Conservation (phyloP, 2,113 vertebrate genomes). For the Muntiacus reevesi region DNA sequence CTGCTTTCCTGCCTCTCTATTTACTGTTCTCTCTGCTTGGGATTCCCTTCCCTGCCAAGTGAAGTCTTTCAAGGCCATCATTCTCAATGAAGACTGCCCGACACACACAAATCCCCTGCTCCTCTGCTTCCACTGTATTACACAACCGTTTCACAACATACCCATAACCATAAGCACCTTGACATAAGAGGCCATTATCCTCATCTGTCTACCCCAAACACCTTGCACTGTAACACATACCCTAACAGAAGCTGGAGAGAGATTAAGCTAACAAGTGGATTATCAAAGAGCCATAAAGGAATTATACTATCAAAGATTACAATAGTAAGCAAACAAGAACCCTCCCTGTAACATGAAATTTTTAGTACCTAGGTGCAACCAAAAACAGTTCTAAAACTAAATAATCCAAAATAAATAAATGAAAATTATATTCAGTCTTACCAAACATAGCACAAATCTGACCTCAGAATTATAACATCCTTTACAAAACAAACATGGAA, state of each 20-base stretch:
- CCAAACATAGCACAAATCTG: background rate
- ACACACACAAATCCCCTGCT: background rate
- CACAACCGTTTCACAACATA: background rate
- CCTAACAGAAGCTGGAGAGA: background rate
- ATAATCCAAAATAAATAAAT: background rate
- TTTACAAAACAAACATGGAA: conserved; percentile 13
- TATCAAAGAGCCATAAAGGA: background rate
- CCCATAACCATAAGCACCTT: background rate
- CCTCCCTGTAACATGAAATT: background rate
- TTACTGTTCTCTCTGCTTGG: background rate
- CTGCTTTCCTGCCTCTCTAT: background rate
- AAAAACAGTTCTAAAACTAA: background rate
- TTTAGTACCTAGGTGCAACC: background rate
- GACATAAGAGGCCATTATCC: background rate
- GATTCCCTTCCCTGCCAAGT: background rate
- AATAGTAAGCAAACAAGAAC: background rate
- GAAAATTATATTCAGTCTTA: background rate
- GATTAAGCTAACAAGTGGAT: background rate
- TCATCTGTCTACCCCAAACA: background rate
- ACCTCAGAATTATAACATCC: background rate
- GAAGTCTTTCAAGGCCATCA: background rate
- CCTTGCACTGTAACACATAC: background rate
- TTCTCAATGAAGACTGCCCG: background rate
- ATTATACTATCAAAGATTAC: background rate
- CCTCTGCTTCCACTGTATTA: background rate